Percentiles rank a stretch among this genome's conserved stretches.
These are phyloP conservation scores for Drosophila villosipedis DNA, from an alignment of 2,888 invertebrate species.

Conservation along the genomic window DNA sequence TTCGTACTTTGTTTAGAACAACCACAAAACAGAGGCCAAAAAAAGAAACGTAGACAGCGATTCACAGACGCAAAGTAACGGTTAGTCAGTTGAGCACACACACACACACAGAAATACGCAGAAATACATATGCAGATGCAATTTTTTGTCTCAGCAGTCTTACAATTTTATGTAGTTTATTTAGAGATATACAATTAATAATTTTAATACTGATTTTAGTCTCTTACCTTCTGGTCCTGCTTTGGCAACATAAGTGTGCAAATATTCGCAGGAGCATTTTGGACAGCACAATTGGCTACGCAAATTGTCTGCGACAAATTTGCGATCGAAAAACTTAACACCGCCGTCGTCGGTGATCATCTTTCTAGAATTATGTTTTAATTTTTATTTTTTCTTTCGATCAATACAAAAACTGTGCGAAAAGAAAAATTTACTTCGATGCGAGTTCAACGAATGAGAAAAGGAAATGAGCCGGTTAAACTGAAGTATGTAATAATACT, in stretches of 20 bases:
- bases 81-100: slow-evolving; percentile 9
- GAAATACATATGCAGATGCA: background rate
- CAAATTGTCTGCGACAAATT: slow-evolving; percentile 74
- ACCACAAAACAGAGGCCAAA: background rate
- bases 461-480: slow-evolving; percentile 16
- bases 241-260: slow-evolving; percentile 26
- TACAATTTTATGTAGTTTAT: background rate
- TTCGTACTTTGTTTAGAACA: background rate
- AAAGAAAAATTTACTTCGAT: background rate
- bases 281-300: slow-evolving; percentile 70
- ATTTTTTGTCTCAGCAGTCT: slow-evolving; percentile 1
- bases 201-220: background rate
- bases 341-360: slow-evolving; percentile 41
- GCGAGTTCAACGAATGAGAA: background rate
- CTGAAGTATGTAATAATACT: slow-evolving; percentile 23
- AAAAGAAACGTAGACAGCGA: background rate
- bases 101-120: background rate
- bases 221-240: slow-evolving; percentile 33
- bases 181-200: background rate
- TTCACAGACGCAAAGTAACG: slow-evolving; percentile 33
- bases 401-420: background rate
- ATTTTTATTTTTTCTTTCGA: background rate
- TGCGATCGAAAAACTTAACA: slow-evolving; percentile 73
- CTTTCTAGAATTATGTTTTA: background rate
- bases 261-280: slow-evolving; percentile 73